phyloP scores from a whole-genome alignment of 2,113 vertebrate genomes.

The Halcyon senegalensis region DNA sequence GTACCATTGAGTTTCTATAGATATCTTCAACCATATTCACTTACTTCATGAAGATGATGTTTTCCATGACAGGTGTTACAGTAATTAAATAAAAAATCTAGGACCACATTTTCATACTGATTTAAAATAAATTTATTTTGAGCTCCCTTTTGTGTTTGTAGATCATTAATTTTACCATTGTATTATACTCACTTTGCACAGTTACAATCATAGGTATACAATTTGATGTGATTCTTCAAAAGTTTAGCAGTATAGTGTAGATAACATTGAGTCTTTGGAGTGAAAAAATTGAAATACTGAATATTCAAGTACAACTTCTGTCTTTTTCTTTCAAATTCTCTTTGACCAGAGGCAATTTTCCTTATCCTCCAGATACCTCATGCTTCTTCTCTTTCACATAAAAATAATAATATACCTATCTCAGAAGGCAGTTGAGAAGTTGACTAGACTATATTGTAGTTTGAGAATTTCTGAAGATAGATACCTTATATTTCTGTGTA shows the following conservation, averaged over 20 bases:
- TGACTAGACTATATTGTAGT: not conserved
- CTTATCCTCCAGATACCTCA: not conserved
- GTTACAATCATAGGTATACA: not conserved
- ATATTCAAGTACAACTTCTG: not conserved
- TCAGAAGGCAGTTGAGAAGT: not conserved
- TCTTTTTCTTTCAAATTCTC: not conserved
- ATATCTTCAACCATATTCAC: not conserved
- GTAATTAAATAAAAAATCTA: not conserved
- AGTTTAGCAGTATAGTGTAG: not conserved
- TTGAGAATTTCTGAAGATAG: not conserved
- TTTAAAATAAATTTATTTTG: not conserved
- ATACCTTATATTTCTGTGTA: not conserved
- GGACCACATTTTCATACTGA: not conserved
- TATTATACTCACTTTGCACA: not conserved
- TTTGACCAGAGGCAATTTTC: not conserved
- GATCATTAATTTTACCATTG: not conserved
- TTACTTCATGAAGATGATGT: not conserved
- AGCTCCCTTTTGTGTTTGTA: not conserved
- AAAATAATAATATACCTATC: not conserved
- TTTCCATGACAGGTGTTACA: not conserved
- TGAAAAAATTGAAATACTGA: not conserved
- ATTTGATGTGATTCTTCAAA: not conserved
- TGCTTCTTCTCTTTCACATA: not conserved
- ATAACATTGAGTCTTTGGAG: not conserved
- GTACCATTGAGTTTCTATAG: not conserved